Base-by-base conservation (phyloP, 1,140 invertebrate genomes). In the Micrasema minimum region DNA sequence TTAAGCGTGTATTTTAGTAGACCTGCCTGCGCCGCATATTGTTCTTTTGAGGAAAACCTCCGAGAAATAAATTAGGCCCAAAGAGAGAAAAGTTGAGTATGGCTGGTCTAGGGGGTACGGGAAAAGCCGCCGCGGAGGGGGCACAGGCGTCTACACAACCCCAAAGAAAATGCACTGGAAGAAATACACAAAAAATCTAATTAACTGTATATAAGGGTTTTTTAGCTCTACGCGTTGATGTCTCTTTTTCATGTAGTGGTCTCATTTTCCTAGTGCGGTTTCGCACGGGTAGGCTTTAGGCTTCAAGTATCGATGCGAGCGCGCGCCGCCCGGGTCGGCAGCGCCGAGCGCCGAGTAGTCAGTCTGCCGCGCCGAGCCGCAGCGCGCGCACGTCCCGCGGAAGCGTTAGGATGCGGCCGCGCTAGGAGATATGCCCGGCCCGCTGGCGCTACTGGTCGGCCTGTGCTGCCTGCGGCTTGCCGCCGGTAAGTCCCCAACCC, bases 361-460 rank as follows among this genome's bases (percentile, higher is more conserved):
- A 82, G 81, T 76, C 78, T 78, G 79, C 78, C 80, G 79, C 79
- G 79, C 77, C 69, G 62, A 65, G 74, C 76, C 72, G 69, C 59
- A 59, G 72, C 76, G 78, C 76, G 80, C 81, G 70, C 65, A 66
- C 67, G 72, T 64, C 81, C 81, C 82, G 82, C 81, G 83, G 80
- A 81, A 80, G 82, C 82, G 80, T 79, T 80, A 79, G 79, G 76
- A 83, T 83, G 83, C 82, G 82, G 80, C 80, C 77, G 75, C 81
- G 80, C 80, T 83, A 78, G 82, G 65, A 64, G 57, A 35, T 45
- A 83, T 83, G 83, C 80, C 82, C 82, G 82, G 82, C 83, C 80
- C 79, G 81, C 82, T 80, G 81, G 79, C 81, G 80, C 83, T 83
- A 79, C 79, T 81, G 77, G 80, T 79, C 82, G 83, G 78, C 79